Evolutionary conservation across 2,113 vertebrate genomes (phyloP), one percentile per base, ranked within the genome.

Genomic region (Lagopus leucura): DNA sequence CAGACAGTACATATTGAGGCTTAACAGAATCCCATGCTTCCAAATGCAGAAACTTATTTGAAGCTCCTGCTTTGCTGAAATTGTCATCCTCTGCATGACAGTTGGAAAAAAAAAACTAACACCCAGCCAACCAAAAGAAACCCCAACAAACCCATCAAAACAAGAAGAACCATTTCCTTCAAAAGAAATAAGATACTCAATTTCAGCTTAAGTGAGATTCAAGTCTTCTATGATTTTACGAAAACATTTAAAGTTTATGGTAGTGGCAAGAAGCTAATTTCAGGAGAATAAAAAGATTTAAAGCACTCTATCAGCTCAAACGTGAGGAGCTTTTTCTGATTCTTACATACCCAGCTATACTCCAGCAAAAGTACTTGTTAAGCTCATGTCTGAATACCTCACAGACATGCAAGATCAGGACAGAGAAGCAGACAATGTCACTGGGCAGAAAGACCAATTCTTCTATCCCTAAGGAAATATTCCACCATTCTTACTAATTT

Each of bases 1-100:
- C 1, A 1, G 6, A 11, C 9, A 48, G 60, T 0, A 0, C 45
- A 19, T 22, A 16, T 3, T 28, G 52, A 86, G 14, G 57, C 38
- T 64, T 34, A 90, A 61, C 32, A 64, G 25, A 67, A 25, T 24
- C 27, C 32, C 83, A 54, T 0, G 14, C 52, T 32, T 86, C 28
- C 38, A 86, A 82, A 74, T 9, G 20, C 22, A 66, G 92, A 86
- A 45, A 17, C 42, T 67, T 60, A 45, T 14, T 50, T 64, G 25
- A 71, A 81, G 61, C 18, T 5, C 25, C 16, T n/a, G 2, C 30
- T 77, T 43, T 58, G 80, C 42, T 88, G 57, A 65, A 48, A 70
- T 30, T 6, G 5, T 36, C 58, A 88, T 34, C 28, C 36, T 73
- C n/a, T 57, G 65, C 13, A 16, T 9, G 63, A 42, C 7, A 70